These are phyloP conservation scores for Platycheirus albimanus DNA, from an alignment of 2,888 invertebrate genomes.

Conservation along the genomic window DNA sequence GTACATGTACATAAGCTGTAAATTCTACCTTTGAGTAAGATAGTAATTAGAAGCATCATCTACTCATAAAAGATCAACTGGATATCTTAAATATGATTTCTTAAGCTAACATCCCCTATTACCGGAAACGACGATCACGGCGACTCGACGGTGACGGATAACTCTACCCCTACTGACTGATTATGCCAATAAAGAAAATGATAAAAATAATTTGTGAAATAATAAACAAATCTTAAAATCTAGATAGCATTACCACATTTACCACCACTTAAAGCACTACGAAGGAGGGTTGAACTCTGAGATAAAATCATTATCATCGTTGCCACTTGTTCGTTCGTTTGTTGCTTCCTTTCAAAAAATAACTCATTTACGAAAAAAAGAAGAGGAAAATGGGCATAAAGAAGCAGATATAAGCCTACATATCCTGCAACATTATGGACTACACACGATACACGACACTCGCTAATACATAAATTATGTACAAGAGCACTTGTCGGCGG, in stretches of 20 bases:
- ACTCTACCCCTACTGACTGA: not conserved
- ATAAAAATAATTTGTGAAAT: conserved; percentile 52
- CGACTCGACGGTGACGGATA: not conserved
- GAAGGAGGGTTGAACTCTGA: conserved; percentile 26
- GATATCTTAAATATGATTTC: no score
- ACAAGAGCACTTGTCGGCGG: conserved; percentile 61
- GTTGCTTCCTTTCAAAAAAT: conserved; percentile 41
- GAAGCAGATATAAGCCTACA: conserved; percentile 3
- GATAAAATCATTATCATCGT: conserved; percentile 63
- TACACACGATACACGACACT: conserved; percentile 38
- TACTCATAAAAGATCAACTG: no score
- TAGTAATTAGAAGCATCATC: no score
- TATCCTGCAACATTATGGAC: conserved; percentile 20
- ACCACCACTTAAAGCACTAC: conserved; percentile 39
- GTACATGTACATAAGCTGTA: no score
- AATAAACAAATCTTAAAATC: conserved; percentile 62
- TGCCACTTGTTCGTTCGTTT: conserved; percentile 48
- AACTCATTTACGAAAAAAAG: conserved; percentile 42
- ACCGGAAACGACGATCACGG: no score
- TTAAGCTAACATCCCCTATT: no score
- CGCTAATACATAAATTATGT: conserved; percentile 69
- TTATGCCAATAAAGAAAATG: conserved; percentile 29
- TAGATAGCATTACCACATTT: conserved; percentile 50
- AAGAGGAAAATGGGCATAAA: not conserved
- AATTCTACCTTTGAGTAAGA: no score